phyloP scores from a whole-genome alignment of 2,113 vertebrate species.

The Panthera uncia region DNA sequence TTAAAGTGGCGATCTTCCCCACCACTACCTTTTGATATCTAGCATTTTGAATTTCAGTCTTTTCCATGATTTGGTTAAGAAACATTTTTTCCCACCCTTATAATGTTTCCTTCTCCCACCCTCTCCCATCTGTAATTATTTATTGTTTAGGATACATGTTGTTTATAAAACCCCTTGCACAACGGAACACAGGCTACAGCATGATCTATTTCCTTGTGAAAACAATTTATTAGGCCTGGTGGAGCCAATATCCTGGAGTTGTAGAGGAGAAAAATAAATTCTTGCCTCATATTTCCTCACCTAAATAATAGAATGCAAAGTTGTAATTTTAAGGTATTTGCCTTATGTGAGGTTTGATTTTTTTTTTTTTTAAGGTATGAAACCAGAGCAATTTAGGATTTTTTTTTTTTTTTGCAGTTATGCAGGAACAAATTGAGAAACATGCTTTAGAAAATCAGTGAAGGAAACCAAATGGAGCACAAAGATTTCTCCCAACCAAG shows the following conservation, averaged over 20 bases:
- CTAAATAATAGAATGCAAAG: constrained; percentile 57
- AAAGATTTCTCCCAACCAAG: constrained; percentile 31
- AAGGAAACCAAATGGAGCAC: not conserved
- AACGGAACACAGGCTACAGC: constrained; percentile 40
- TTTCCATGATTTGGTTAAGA: not conserved
- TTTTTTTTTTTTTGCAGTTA: not conserved
- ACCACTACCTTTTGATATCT: not conserved
- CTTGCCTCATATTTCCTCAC: constrained; percentile 68
- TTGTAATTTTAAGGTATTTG: constrained; percentile 49
- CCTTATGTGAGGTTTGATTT: constrained; percentile 12
- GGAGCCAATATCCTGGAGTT: constrained; percentile 66
- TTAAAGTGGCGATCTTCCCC: not conserved
- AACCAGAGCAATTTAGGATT: not conserved
- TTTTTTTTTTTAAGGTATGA: constrained; percentile 3
- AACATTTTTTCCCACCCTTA: not conserved
- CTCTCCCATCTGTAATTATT: constrained; percentile 47
- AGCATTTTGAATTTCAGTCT: not conserved
- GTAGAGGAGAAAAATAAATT: constrained; percentile 64
- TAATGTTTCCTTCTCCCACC: not conserved
- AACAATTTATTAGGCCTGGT: constrained; percentile 66
- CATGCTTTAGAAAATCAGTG: constrained; percentile 63
- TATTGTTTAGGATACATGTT: constrained; percentile 62
- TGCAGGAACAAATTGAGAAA: not conserved
- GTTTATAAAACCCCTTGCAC: constrained; percentile 30
- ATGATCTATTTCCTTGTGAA: constrained; percentile 68